Percentiles rank a stretch among this genome's conserved stretches.
Conservation (phyloP, 1,140 invertebrate species). For the Pseudomyrmex dendroicus region DNA sequence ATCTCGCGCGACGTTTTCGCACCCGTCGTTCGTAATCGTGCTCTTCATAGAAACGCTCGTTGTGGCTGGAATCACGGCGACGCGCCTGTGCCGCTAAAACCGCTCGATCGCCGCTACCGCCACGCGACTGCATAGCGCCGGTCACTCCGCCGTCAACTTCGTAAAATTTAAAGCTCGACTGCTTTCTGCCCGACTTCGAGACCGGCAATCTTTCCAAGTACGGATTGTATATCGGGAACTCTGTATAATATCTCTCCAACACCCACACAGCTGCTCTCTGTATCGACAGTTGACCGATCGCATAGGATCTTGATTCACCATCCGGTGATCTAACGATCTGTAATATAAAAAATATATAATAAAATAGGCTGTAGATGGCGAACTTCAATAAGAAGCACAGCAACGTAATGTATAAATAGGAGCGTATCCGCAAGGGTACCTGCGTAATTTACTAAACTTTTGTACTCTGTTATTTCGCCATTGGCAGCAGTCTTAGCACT, state of each 20-base stretch:
- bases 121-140: conserved; percentile 88
- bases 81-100: conserved; percentile 90
- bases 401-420: conserved; percentile 97
- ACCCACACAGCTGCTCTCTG: conserved; percentile 97
- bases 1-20: conserved; percentile 93
- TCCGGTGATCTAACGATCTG: conserved; percentile 96
- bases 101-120: conserved; percentile 87
- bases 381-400: conserved; percentile 96
- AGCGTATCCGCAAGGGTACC: conserved; percentile 96
- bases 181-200: conserved; percentile 92
- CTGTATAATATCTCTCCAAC: conserved; percentile 97
- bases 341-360: conserved; percentile 40
- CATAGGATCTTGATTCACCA: conserved; percentile 93
- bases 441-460: conserved; percentile 95
- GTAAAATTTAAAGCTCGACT: conserved; percentile 97
- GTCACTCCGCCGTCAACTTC: conserved; percentile 95
- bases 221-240: conserved; percentile 98
- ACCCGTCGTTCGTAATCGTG: conserved; percentile 98
- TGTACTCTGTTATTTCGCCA: conserved; percentile 92
- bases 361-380: conserved; percentile 92
- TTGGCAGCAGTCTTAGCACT: conserved; percentile 91
- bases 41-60: conserved; percentile 98
- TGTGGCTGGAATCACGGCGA: conserved; percentile 95
- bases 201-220: conserved; percentile 96
- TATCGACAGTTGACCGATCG: conserved; percentile 96